Evolutionary conservation across 2,113 vertebrate genomes (phyloP).

Genomic region (Hippocampus zosterae): DNA sequence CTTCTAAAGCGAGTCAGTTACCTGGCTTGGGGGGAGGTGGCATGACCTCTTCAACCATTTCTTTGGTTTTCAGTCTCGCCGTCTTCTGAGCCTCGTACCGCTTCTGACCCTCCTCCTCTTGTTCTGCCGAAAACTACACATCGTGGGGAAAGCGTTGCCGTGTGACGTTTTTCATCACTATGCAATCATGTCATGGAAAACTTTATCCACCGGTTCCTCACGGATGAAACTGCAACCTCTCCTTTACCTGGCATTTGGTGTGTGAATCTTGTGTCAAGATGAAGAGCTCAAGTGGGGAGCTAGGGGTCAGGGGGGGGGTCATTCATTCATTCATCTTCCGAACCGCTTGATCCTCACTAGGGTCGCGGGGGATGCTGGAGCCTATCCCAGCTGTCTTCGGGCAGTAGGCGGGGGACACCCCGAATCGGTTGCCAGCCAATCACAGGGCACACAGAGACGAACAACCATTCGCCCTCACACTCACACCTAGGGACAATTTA

Average conservation of each 20-base stretch:
- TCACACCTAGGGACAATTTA: too few species aligned
- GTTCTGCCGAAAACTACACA: constrained; percentile 77
- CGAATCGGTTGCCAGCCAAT: too few species aligned
- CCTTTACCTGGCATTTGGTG: not conserved
- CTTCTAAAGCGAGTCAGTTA: constrained; percentile 36
- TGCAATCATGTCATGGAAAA: not conserved
- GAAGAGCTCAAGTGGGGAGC: too few species aligned
- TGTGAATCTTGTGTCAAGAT: not conserved
- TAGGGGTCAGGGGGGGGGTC: too few species aligned
- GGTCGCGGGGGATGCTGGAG: too few species aligned
- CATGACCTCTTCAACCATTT: constrained; percentile 69
- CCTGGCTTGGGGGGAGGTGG: constrained; percentile 76
- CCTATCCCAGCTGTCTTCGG: too few species aligned
- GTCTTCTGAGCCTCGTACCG: constrained; percentile 90
- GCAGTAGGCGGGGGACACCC: too few species aligned
- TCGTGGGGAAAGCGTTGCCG: not conserved
- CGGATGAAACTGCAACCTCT: not conserved
- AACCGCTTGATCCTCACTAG: too few species aligned
- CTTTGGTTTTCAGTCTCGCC: constrained; percentile 82
- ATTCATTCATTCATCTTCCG: too few species aligned
- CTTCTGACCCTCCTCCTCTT: constrained; percentile 83
- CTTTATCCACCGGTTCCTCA: not conserved
- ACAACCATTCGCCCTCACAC: too few species aligned
- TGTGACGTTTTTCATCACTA: not conserved
- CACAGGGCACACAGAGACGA: too few species aligned